Percentiles rank a stretch among this genome's conserved stretches.
Conservation (phyloP, 1,140 invertebrate genomes). For the Bombus fervidus region DNA sequence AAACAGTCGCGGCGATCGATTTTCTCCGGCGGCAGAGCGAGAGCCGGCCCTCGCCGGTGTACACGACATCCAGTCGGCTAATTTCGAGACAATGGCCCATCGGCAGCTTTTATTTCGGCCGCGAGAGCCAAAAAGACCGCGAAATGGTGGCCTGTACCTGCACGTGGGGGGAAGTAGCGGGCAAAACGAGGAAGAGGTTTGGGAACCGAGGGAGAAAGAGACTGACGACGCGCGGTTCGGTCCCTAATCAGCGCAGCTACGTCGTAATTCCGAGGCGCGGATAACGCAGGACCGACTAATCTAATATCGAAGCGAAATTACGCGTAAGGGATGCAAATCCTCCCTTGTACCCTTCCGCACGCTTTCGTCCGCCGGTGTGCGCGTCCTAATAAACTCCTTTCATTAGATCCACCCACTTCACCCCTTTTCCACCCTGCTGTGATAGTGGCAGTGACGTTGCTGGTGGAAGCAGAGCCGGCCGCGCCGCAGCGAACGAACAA, state of each 20-base stretch:
- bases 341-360: conserved; percentile 20
- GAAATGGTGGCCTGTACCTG: not conserved
- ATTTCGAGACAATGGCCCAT: conserved; percentile 67
- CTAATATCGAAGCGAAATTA: conserved; percentile 74
- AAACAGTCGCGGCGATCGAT: conserved; percentile 45
- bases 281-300: conserved; percentile 69
- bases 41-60: conserved; percentile 21
- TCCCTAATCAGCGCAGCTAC: conserved; percentile 60
- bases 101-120: conserved; percentile 55
- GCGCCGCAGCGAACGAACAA: conserved; percentile 60
- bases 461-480: not conserved
- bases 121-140: conserved; percentile 45
- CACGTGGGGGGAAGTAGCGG: no score
- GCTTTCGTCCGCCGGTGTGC: conserved; percentile 32
- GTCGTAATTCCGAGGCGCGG: conserved; percentile 52
- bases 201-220: conserved; percentile 9
- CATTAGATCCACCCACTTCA: conserved; percentile 58
- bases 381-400: conserved; percentile 70
- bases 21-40: not conserved
- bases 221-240: conserved; percentile 38
- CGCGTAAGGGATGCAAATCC: conserved; percentile 74
- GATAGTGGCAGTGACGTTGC: not conserved
- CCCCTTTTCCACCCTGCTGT: not conserved
- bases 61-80: conserved; percentile 57
- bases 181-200: not conserved